Evolutionary conservation across 2,888 invertebrate species (phyloP).

Genomic region (Mimas tiliae): DNA sequence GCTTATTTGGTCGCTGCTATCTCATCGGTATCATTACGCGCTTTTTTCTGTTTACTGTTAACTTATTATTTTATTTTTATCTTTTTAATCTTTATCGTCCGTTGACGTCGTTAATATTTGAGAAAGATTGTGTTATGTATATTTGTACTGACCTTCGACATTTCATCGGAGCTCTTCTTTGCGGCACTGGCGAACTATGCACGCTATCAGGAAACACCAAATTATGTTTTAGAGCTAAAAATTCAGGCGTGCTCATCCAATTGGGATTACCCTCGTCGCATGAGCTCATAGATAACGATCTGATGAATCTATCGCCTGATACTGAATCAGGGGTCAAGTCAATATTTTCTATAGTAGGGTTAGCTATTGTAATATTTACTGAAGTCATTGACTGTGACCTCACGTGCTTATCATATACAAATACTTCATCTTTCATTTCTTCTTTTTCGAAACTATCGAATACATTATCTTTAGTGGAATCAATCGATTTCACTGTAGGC

Average conservation of each 20-base stretch:
- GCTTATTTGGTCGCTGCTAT: not conserved
- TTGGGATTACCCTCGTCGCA: constrained; percentile 90
- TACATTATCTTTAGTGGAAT: constrained; percentile 68
- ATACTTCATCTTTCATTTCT: constrained; percentile 68
- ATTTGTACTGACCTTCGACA: constrained; percentile 80
- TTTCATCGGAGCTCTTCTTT: constrained; percentile 86
- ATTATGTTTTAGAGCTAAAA: constrained; percentile 91
- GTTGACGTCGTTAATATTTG: not conserved
- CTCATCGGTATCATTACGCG: not conserved
- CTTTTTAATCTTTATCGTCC: not conserved
- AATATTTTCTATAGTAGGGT: constrained; percentile 89
- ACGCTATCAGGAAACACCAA: constrained; percentile 92
- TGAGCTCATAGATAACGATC: constrained; percentile 87
- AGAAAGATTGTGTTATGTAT: not conserved
- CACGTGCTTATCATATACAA: constrained; percentile 72
- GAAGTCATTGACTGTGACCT: constrained; percentile 86
- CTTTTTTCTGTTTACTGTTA: not conserved
- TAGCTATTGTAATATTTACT: constrained; percentile 88
- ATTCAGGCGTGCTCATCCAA: constrained; percentile 93
- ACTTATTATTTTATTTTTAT: not conserved
- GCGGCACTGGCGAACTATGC: constrained; percentile 90
- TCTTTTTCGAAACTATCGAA: constrained; percentile 72
- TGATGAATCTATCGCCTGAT: constrained; percentile 83
- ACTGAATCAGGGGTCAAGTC: constrained; percentile 87
- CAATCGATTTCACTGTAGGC: constrained; percentile 70